Percentiles rank a stretch among this genome's conserved stretches.
Evolutionary conservation across 1,140 invertebrate species (phyloP).

Genomic region (Scaptodrosophila lebanonensis): DNA sequence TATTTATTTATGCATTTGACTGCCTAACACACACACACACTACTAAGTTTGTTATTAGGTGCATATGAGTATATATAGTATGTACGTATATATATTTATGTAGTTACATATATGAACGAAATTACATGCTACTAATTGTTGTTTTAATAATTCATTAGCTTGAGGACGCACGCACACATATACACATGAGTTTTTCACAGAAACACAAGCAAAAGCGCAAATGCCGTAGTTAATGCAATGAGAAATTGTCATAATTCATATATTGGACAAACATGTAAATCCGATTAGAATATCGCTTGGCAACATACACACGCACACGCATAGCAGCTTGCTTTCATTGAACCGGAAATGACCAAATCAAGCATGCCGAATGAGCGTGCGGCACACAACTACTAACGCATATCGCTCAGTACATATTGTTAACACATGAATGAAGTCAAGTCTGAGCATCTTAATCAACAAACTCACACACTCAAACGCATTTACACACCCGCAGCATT

Average conservation of each 20-base stretch:
- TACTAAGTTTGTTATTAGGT: no score
- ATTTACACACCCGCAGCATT: conserved; percentile 19
- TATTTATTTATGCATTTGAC: conserved; percentile 12
- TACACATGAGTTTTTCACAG: background rate
- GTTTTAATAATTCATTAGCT: conserved; percentile 46
- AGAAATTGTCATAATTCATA: conserved; percentile 27
- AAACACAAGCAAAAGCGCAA: conserved; percentile 1
- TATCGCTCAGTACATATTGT: conserved; percentile 26
- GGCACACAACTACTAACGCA: conserved; percentile 2
- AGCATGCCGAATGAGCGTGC: conserved; percentile 29
- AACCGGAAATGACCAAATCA: conserved; percentile 67
- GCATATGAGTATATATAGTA: no score
- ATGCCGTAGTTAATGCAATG: no score
- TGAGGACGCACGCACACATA: conserved; percentile 5
- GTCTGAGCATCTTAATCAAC: conserved; percentile 58
- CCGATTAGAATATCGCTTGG: conserved; percentile 59
- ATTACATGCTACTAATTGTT: conserved; percentile 44
- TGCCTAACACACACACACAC: conserved; percentile 6
- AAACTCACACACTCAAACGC: background rate
- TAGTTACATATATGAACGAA: conserved; percentile 20
- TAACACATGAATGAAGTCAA: conserved; percentile 66
- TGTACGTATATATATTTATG: conserved; percentile 20
- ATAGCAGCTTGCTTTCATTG: conserved; percentile 44
- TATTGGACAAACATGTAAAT: conserved; percentile 51
- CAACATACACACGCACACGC: conserved; percentile 33